phyloP scores from a whole-genome alignment of 2,113 vertebrate species.

The Caretta caretta region DNA sequence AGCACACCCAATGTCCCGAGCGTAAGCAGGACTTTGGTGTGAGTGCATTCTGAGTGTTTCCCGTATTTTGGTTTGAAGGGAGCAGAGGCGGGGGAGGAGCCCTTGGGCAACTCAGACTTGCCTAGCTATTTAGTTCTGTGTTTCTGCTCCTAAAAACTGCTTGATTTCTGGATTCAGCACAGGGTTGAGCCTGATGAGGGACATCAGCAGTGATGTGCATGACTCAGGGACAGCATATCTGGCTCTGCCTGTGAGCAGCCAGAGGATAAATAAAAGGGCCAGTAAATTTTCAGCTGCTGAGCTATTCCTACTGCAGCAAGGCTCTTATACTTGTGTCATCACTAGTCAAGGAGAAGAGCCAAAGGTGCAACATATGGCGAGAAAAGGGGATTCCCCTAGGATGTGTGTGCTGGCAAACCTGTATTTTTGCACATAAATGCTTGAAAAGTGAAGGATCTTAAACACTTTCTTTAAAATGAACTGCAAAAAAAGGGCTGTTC shows the following conservation, averaged over 20 bases:
- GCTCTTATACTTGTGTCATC: constrained; percentile 21
- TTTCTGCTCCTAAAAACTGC: not conserved
- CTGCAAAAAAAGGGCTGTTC: not conserved
- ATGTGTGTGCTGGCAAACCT: fast-evolving
- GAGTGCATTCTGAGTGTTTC: not conserved
- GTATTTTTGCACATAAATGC: not conserved
- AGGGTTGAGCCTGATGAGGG: constrained; percentile 23
- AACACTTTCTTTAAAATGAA: not conserved
- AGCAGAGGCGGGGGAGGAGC: not conserved
- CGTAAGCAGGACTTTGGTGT: not conserved
- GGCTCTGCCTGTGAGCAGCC: constrained; percentile 7
- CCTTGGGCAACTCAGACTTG: not conserved
- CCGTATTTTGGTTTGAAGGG: not conserved
- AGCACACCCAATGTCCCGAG: fast-evolving
- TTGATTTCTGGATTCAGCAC: constrained; percentile 17
- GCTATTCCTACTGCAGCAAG: not conserved
- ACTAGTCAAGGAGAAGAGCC: not conserved
- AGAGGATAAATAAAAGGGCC: not conserved
- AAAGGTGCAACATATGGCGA: not conserved
- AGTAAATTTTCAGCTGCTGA: constrained; percentile 31
- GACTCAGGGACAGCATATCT: constrained; percentile 42
- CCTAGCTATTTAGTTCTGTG: constrained; percentile 37
- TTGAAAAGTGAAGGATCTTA: not conserved
- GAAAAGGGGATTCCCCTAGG: not conserved
- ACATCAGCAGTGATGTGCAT: not conserved